Base-by-base conservation (phyloP, 2,113 vertebrate genomes). In the Atractosteus spatula region DNA sequence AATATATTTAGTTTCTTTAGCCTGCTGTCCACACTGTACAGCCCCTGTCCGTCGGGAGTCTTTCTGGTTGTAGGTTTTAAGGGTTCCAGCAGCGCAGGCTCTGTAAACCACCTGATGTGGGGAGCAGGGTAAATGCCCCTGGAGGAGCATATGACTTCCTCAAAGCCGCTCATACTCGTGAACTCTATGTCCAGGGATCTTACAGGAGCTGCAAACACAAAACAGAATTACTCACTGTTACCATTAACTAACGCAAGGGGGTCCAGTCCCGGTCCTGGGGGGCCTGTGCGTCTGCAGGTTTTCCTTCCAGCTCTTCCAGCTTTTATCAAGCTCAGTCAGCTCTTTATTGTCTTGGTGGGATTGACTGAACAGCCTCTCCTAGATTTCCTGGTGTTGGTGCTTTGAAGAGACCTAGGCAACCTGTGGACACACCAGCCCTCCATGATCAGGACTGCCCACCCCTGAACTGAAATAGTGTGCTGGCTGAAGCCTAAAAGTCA, bases 21-120 rank as follows among this genome's bases (percentile, higher is more conserved):
- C 41, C 83, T 86, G 70, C 92, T 96, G 73, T 90, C 86, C 7
- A 92, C 61, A 3, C 47, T 75, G 87, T 87, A 92, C 66, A 90
- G 79, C 8, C 82, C 81, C 1, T 74, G 81, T 67, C 55, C 66
- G 76, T 89, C 68, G 0, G 80, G 11, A 1, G 8, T 77, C 72
- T 80, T 87, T 13, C 66, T 85, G 6, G 87, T 91, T 17, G 83
- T 62, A 0, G 82, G 79, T 10, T 86, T 47, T 0, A 3, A 82
- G 11, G 73, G 61, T 42, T 86, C 80, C 0, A 10, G 13, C 0
- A 61, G 57, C 0, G 76, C 68, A 29, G 69, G 68, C 3, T 62
- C 76, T 0, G 79, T 79, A 73, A 75, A 78, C 75, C 82, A 87
- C 74, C 43, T 85, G 71, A 96, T 73, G 0, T 86, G 82, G 78